phyloP scores from a whole-genome alignment of 2,797 vertebrate genomes.

The Myiothlypis coronata region DNA sequence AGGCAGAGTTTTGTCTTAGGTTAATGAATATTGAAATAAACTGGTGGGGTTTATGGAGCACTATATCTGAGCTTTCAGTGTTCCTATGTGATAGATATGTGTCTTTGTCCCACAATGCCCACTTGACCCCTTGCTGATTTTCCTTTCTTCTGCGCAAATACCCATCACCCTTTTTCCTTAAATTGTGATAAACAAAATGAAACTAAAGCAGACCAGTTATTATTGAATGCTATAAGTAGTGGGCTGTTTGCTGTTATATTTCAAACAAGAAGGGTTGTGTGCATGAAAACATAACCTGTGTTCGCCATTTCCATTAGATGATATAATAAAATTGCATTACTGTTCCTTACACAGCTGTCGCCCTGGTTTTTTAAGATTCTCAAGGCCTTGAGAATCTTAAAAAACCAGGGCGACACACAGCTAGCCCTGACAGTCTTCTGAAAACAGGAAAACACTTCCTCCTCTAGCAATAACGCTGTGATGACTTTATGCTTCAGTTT shows the following conservation, averaged over 20 bases:
- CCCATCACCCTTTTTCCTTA: neutral
- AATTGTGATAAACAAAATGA: neutral
- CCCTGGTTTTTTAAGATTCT: too few species aligned
- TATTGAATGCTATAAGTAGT: neutral
- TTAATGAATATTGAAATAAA: neutral
- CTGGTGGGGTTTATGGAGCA: neutral
- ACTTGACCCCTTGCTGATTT: neutral
- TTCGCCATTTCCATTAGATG: neutral
- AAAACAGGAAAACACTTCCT: neutral
- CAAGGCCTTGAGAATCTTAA: too few species aligned
- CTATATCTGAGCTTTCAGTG: neutral
- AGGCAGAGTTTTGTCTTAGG: neutral
- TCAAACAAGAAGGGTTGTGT: neutral
- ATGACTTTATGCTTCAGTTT: neutral
- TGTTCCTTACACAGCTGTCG: too few species aligned
- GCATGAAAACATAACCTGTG: neutral
- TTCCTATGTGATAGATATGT: rapidly evolving
- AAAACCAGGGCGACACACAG: too few species aligned
- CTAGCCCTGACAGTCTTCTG: neutral
- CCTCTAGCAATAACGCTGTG: neutral
- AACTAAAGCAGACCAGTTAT: neutral
- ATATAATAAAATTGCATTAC: neutral
- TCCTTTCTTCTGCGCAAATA: neutral
- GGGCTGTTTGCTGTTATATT: neutral
- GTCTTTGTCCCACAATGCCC: neutral